Evolutionary conservation across 1,140 invertebrate genomes (phyloP), one percentile per base, ranked within the genome.

Genomic region (Ptiloglossa arizonensis): DNA sequence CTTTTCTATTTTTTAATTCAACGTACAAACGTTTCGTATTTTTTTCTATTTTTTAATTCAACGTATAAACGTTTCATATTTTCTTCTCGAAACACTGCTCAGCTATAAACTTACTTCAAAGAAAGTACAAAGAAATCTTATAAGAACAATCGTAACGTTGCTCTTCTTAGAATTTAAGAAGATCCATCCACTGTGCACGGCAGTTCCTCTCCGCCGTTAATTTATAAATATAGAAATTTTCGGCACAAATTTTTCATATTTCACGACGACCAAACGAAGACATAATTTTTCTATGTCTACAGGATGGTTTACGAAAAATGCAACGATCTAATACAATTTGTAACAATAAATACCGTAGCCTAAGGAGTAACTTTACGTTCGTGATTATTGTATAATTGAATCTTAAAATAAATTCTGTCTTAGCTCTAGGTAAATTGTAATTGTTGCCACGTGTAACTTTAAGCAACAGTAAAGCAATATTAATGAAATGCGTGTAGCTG

Each of bases 191-290:
- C 48, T 32, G 8, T 74, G 62, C 71, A 75, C 72, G 27, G 50
- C 50, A 75, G 19, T 64, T 64, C 38, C 38, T 73, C 19, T 67
- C 9, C 24, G 72, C n/a, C 72, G 63, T 75, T 57, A 67, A 63
- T 62, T 74, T 59, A 73, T 24, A 54, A 64, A 38, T 79, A 56
- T 4, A 17, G 2, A 41, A 44, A 15, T 35, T 64, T 56, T 29
- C 9, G 24, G 9, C 59, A 73, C 70, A 15, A 44, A 64, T 35
- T 48, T 64, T 64, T 63, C 44, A 67, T 64, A 63, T 48, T 35
- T 57, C 52, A 56, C 62, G 5, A 15, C 9, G 27, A 44, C 5
- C 6, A 11, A 50, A 63, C 32, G n/a, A 27, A 15, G 60, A 73
- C 29, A 41, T 64, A 73, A 73, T 22, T 62, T 72, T 62, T 27